A percentile compares a stretch with the other conserved stretches of the same genome.
These are phyloP conservation scores for Scaptodrosophila latifasciaeformis DNA, from an alignment of 2,888 invertebrate genomes.

Conservation along the genomic window DNA sequence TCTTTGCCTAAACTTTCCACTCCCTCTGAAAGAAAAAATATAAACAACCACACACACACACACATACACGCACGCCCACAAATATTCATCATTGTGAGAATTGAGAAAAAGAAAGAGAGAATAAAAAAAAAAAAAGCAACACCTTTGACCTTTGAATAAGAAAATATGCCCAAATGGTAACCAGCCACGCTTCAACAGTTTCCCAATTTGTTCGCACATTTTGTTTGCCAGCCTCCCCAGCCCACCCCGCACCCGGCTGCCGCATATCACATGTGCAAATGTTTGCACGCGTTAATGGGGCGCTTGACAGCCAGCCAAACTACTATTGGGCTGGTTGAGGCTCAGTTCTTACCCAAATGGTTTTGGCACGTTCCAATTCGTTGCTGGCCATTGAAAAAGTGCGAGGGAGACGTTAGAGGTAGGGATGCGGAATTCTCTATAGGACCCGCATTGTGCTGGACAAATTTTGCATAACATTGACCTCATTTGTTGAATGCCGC, in stretches of 20 bases:
- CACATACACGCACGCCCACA: constrained; percentile 3
- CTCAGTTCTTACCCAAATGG: no score
- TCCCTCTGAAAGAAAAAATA: background rate
- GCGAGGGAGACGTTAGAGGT: no score
- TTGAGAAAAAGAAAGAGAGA: background rate
- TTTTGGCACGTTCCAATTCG: no score
- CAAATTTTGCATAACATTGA: constrained; percentile 55
- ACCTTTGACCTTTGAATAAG: constrained; percentile 54
- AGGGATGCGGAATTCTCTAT: no score
- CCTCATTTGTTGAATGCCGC: constrained; percentile 43
- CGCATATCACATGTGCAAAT: constrained; percentile 37
- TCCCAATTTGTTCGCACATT: no score
- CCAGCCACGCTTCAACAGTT: constrained; percentile 35
- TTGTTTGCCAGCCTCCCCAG: no score
- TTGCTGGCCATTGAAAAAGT: no score
- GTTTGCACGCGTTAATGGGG: constrained; percentile 60
- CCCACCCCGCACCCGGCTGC: no score
- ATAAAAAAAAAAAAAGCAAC: constrained; percentile 1
- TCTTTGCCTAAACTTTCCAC: no score
- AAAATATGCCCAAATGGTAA: constrained; percentile 40
- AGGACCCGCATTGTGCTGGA: constrained; percentile 11
- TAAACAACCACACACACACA: constrained; percentile 16
- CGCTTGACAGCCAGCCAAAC: no score
- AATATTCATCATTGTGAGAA: background rate
- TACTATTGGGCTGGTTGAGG: no score